These are phyloP conservation scores for Alligator sinensis DNA, from an alignment of 2,113 vertebrate genomes.

Conservation along the genomic window DNA sequence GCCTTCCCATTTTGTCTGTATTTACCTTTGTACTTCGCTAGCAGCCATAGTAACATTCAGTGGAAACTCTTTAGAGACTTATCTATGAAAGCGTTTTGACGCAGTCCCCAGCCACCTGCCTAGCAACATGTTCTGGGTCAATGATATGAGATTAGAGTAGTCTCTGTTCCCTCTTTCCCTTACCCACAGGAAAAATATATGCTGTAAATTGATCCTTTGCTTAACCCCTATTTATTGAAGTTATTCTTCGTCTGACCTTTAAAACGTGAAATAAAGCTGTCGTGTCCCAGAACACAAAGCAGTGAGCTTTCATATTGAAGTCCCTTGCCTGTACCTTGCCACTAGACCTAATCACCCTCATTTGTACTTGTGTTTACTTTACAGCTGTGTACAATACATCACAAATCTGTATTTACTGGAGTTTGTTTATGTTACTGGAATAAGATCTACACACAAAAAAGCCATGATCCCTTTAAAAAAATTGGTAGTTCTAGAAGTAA, in stretches of 20 bases:
- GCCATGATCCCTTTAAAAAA: background rate
- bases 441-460: background rate
- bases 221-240: conserved; percentile 47
- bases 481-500: background rate
- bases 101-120: conserved; percentile 61
- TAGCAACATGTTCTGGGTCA: conserved; percentile 72
- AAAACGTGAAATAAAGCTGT: background rate
- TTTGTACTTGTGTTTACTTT: background rate
- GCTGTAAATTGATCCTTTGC: conserved; percentile 43
- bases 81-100: conserved; percentile 3
- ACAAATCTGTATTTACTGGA: too few relatives aligned
- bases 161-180: conserved; percentile 20
- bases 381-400: background rate
- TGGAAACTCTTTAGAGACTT: conserved; percentile 52
- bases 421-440: too few relatives aligned
- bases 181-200: background rate
- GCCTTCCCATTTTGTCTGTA: background rate
- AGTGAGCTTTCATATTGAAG: background rate
- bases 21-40: conserved; percentile 48
- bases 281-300: background rate
- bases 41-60: conserved; percentile 61
- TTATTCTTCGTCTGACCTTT: conserved; percentile 26
- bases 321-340: background rate
- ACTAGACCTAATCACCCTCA: background rate
- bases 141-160: conserved; percentile 38